phyloP scores from a whole-genome alignment of 2,113 vertebrate species.

The Protobothrops flavoviridis region DNA sequence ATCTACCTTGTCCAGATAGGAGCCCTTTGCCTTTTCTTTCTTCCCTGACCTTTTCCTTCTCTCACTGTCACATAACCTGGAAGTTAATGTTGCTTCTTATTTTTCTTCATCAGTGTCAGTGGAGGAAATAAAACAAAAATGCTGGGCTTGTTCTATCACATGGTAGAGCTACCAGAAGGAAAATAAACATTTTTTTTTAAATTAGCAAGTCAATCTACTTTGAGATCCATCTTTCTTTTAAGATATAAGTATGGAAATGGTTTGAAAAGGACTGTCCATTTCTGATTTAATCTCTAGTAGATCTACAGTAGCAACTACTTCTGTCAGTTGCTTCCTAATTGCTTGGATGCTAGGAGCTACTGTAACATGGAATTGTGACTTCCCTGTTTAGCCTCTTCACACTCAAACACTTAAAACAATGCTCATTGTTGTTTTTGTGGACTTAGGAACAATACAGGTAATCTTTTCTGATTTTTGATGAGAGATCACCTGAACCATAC shows the following conservation, averaged over 20 bases:
- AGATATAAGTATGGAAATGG: background rate
- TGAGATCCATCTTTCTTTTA: background rate
- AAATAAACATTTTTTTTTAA: background rate
- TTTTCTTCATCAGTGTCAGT: background rate
- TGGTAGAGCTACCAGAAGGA: background rate
- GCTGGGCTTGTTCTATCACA: background rate
- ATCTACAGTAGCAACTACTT: background rate
- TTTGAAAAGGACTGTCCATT: background rate
- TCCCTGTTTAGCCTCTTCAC: background rate
- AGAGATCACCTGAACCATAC: background rate
- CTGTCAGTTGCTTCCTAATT: background rate
- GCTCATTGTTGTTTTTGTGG: background rate
- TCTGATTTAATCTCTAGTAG: background rate
- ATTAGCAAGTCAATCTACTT: background rate
- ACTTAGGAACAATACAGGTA: background rate
- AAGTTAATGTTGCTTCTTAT: background rate
- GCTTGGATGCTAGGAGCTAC: background rate
- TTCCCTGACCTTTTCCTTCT: background rate
- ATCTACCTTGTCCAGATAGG: background rate
- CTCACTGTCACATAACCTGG: background rate
- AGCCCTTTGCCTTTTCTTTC: background rate
- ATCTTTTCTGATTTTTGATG: background rate
- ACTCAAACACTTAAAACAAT: background rate
- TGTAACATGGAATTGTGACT: background rate
- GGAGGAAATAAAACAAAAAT: background rate